Conservation (phyloP, 2,113 vertebrate genomes). For the Sturnira hondurensis region DNA sequence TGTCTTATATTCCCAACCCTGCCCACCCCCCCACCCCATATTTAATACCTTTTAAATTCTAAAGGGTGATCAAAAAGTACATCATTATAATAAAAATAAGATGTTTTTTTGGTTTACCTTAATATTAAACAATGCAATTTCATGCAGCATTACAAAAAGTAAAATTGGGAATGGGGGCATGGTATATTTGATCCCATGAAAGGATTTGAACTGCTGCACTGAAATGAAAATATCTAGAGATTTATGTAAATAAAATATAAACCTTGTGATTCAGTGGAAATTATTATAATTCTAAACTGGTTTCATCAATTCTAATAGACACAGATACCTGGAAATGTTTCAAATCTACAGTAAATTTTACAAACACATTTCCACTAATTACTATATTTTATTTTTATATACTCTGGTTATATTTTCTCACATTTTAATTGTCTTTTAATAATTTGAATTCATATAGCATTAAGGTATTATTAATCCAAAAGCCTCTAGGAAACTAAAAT, state of each 20-base stretch:
- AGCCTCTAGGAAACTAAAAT: neutral
- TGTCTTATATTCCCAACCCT: too few species aligned
- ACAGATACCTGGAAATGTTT: conserved; percentile 6
- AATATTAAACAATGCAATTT: conserved; percentile 27
- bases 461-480: neutral
- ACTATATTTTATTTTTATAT: conserved; percentile 37
- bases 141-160: neutral
- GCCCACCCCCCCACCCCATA: too few species aligned
- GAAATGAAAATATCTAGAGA: conserved; percentile 31
- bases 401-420: conserved; percentile 3
- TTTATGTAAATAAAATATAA: conserved; percentile 27
- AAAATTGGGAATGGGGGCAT: neutral
- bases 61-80: conserved; percentile 5
- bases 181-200: neutral
- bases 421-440: conserved; percentile 24
- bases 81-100: neutral
- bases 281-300: conserved; percentile 18
- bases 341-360: conserved; percentile 28
- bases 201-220: conserved; percentile 11
- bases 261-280: neutral
- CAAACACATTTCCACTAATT: neutral
- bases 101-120: neutral
- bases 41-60: conserved; percentile 2
- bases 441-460: neutral
- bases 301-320: conserved; percentile 13